These are phyloP conservation scores for Aselliscus stoliczkanus DNA, from an alignment of 2,797 vertebrate species.

Conservation along the genomic window DNA sequence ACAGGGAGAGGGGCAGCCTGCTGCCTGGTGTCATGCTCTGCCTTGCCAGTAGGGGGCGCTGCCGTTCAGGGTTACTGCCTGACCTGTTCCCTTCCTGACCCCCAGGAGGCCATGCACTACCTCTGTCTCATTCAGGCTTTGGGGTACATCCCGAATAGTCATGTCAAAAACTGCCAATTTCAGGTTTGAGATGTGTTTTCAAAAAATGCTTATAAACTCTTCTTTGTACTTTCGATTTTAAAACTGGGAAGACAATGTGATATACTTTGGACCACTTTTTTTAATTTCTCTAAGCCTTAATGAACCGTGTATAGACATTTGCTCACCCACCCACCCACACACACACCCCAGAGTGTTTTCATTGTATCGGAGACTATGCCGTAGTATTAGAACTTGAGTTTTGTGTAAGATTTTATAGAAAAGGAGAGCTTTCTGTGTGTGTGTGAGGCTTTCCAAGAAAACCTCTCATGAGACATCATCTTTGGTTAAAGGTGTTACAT, in stretches of 20 bases:
- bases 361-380: not conserved
- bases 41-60: slow-evolving; percentile 24
- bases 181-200: slow-evolving; percentile 23
- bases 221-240: slow-evolving; percentile 70
- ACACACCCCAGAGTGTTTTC: not conserved
- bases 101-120: not conserved
- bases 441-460: not conserved
- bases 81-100: not conserved
- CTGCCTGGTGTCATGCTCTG: not conserved
- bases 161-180: slow-evolving; percentile 64
- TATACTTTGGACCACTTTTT: slow-evolving; percentile 35
- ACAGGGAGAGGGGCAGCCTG: not conserved
- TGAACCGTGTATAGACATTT: not conserved
- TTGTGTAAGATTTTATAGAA: not conserved
- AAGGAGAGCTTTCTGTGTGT: not conserved
- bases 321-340: not conserved
- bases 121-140: slow-evolving; percentile 45
- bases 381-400: not conserved
- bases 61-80: not conserved
- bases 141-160: slow-evolving; percentile 41
- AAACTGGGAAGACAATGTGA: slow-evolving; percentile 37
- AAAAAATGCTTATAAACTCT: slow-evolving; percentile 8
- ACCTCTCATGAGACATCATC: not conserved
- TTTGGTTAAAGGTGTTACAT: not conserved
- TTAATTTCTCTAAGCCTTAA: slow-evolving; percentile 69